Conservation (phyloP, 2,113 vertebrate genomes). For the Carassius gibelio region DNA sequence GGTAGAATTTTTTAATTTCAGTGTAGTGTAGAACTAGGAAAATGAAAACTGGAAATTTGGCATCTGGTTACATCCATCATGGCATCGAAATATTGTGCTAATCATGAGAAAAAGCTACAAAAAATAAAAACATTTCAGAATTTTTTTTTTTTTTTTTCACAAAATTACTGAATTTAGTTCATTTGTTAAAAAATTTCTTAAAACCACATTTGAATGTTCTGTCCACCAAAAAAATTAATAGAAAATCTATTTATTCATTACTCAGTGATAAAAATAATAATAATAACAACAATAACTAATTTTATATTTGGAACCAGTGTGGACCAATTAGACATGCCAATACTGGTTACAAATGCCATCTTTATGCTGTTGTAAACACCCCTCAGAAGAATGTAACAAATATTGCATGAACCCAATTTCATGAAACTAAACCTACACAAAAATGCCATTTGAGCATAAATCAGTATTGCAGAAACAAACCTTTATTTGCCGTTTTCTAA, state of each 20-base stretch:
- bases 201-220: too few relatives aligned
- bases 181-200: neutral
- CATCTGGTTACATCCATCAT: neutral
- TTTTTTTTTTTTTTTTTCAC: too few relatives aligned
- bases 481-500: neutral
- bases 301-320: too few relatives aligned
- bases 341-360: too few relatives aligned
- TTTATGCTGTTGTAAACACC: too few relatives aligned
- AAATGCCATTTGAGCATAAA: neutral
- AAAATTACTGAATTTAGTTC: neutral
- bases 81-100: neutral
- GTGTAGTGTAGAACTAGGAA: neutral
- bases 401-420: neutral
- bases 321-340: too few relatives aligned
- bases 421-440: neutral
- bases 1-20: too few relatives aligned
- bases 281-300: too few relatives aligned
- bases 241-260: too few relatives aligned
- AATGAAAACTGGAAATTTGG: neutral
- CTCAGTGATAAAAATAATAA: too few relatives aligned
- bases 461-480: neutral
- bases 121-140: neutral
- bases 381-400: too few relatives aligned
- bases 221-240: too few relatives aligned
- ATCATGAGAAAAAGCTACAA: neutral